phyloP scores from a whole-genome alignment of 2,888 invertebrate genomes.

The Heliconius cydno region DNA sequence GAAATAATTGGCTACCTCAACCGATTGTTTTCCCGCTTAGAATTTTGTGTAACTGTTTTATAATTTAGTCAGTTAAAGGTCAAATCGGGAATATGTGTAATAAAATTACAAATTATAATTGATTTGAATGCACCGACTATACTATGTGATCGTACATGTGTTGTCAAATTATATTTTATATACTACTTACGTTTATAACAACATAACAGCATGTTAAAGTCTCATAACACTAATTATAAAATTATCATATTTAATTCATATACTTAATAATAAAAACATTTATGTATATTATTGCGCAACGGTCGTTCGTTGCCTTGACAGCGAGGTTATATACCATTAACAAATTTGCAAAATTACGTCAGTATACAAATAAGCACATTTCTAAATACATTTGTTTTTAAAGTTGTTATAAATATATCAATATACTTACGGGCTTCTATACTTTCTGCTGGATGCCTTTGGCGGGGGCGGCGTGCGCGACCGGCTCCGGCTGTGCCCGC shows the following conservation, averaged over 20 bases:
- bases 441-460: slow-evolving; percentile 76
- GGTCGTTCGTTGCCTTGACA: slow-evolving; percentile 62
- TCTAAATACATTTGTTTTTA: not conserved
- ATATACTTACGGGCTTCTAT: slow-evolving; percentile 77
- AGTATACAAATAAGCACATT: slow-evolving; percentile 41
- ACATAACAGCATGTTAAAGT: not conserved
- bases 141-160: not conserved
- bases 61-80: not conserved
- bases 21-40: not conserved
- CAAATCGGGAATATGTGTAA: not conserved
- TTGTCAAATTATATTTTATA: not conserved
- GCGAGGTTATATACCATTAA: slow-evolving; percentile 67
- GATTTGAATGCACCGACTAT: not conserved
- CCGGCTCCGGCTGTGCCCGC: slow-evolving; percentile 80
- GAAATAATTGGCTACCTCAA: not conserved
- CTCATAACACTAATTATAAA: not conserved
- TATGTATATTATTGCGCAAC: slow-evolving; percentile 65
- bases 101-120: not conserved
- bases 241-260: not conserved
- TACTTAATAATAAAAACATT: not conserved
- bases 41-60: not conserved
- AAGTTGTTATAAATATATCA: slow-evolving; percentile 27
- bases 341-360: slow-evolving; percentile 38
- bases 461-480: slow-evolving; percentile 81
- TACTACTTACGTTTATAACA: not conserved